Evolutionary conservation across 2,113 vertebrate genomes (phyloP), one percentile per base, ranked within the genome.

Genomic region (Nycticebus coucang): DNA sequence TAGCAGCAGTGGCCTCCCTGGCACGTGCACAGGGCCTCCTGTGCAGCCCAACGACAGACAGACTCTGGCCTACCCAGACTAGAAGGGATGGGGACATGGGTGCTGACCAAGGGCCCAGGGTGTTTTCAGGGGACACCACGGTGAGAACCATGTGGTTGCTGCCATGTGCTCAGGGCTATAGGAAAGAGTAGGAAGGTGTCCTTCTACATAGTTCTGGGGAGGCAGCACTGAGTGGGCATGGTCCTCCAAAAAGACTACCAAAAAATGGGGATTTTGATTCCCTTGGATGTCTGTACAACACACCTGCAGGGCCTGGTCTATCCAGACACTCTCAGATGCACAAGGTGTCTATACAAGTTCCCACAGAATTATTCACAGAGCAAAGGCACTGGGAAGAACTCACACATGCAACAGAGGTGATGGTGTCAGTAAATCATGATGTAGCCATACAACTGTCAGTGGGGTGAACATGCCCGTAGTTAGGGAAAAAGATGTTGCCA

Each of bases 1-100:
- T 2, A 33, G 35, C 45, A n/a, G 45, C 14, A 64, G 30, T 4
- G 62, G 55, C 22, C 22, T 96, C 10, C 1, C 14, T 7, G 33
- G 59, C 53, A 11, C 1, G 0, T 2, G 12, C 21, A 2, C 45
- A 50, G 59, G 28, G 33, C 12, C 26, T 5, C 19, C 0, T 3
- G 6, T 10, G 33, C 28, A 4, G 28, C 87, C 41, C 14, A 71
- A 35, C 3, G 4, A 53, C 18, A 19, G 7, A 41, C 30, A 37
- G 35, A 71, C 13, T 4, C 45, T 37, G 55, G 57, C 3, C 21
- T 24, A 55, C 55, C 21, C 1, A 11, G 24, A 28, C 71, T 1
- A 28, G 53, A 4, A 53, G 28, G 12, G 28, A 45, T 1, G 4
- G 64, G 55, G 5, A 24, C 17, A 35, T 26, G 45, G 19, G 15